Conservation (phyloP, 2,113 vertebrate genomes). For the Stercorarius parasiticus region DNA sequence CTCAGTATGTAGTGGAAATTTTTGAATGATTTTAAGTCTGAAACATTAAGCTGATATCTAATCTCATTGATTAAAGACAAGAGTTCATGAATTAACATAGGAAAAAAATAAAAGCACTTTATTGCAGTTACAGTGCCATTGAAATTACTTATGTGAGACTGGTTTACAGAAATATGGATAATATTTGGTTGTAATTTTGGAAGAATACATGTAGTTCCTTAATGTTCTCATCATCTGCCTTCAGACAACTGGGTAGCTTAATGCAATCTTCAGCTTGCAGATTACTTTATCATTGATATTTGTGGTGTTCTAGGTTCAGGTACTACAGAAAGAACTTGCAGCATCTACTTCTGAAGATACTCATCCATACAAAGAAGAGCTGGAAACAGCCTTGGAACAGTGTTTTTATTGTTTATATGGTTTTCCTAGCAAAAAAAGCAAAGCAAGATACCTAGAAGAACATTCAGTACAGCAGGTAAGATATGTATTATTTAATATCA, state of each 20-base stretch:
- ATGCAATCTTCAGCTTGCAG: background rate
- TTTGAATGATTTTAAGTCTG: background rate
- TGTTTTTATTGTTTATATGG: constrained; percentile 95
- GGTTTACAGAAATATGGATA: background rate
- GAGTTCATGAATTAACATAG: background rate
- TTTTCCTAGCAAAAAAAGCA: constrained; percentile 98
- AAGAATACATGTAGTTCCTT: background rate
- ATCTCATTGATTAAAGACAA: background rate
- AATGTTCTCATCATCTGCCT: background rate
- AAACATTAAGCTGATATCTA: background rate
- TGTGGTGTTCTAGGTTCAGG: constrained; percentile 76
- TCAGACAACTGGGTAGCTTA: background rate
- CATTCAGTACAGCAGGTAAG: constrained; percentile 92
- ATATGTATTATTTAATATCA: background rate
- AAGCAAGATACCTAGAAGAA: constrained; percentile 94
- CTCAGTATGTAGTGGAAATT: background rate
- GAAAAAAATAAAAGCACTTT: background rate
- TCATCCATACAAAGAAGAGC: constrained; percentile 93
- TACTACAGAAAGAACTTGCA: constrained; percentile 88
- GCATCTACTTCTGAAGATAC: constrained; percentile 77
- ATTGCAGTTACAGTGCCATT: background rate
- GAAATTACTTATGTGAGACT: background rate
- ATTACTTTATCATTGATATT: background rate
- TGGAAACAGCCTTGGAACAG: constrained; percentile 95
- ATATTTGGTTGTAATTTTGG: background rate